A percentile compares a stretch with the other conserved stretches of the same genome.
These are phyloP conservation scores for Enteromius viviparus DNA, from an alignment of 2,797 vertebrate species.

Conservation along the genomic window DNA sequence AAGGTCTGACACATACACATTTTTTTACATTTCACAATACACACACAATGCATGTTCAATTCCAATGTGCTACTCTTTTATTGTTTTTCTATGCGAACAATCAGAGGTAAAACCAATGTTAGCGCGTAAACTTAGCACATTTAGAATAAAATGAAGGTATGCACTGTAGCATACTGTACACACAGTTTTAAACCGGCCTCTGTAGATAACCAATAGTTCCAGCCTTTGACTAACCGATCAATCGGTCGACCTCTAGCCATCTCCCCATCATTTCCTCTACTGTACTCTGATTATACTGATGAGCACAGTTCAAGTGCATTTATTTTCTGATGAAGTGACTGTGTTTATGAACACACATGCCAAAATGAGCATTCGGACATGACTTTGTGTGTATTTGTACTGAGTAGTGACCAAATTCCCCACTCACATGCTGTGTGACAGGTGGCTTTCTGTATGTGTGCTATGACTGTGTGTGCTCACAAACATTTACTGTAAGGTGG, in stretches of 20 bases:
- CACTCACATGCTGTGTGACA: not conserved
- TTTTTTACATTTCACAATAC: no score
- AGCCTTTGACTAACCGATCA: not conserved
- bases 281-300: no score
- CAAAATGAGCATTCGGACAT: not conserved
- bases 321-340: not conserved
- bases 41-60: no score
- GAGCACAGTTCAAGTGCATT: not conserved
- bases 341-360: not conserved
- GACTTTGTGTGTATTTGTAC: no score
- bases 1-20: not conserved
- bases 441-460: no score
- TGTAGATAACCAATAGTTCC: not conserved
- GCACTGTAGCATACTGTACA: not conserved
- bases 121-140: not conserved
- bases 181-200: not conserved
- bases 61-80: no score
- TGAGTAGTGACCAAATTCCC: not conserved
- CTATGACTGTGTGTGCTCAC: not conserved
- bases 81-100: no score
- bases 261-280: not conserved
- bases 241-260: not conserved
- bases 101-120: not conserved
- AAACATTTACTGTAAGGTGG: not conserved
- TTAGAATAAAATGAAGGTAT: not conserved